Evolutionary conservation across 2,797 vertebrate species (phyloP).

Genomic region (Chaenodraco wilsoni): DNA sequence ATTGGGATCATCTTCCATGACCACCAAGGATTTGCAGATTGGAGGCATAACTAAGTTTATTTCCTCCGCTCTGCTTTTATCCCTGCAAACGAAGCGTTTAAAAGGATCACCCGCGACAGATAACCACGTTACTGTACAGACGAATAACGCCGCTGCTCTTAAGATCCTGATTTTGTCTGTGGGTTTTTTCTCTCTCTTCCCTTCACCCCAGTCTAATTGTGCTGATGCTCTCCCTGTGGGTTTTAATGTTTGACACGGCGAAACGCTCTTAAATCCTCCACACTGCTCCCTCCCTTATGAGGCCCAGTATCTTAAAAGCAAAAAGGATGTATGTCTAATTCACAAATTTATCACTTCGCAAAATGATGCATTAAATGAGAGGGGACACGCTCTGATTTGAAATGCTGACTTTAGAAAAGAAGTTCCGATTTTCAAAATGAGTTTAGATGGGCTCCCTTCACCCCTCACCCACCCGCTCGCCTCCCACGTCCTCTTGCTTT

Average conservation of each 20-base stretch:
- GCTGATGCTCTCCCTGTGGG: constrained; percentile 87
- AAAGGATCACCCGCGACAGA: constrained; percentile 88
- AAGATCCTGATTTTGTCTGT: constrained; percentile 84
- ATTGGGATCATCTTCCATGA: constrained; percentile 91
- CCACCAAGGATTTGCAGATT: constrained; percentile 90
- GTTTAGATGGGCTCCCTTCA: constrained; percentile 81
- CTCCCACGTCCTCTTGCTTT: constrained; percentile 79
- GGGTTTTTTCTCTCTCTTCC: constrained; percentile 73
- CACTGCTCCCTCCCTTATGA: constrained; percentile 81
- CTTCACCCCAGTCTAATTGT: constrained; percentile 85
- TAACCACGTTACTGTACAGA: constrained; percentile 87
- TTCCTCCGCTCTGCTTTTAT: constrained; percentile 88
- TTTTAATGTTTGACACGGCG: constrained; percentile 89
- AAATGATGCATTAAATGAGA: constrained; percentile 89
- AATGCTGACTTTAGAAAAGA: constrained; percentile 90
- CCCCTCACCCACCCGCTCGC: constrained; percentile 71
- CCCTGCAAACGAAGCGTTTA: constrained; percentile 88
- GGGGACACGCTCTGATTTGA: constrained; percentile 86
- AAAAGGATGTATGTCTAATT: constrained; percentile 89
- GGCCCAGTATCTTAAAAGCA: constrained; percentile 85
- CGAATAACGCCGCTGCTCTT: constrained; percentile 83
- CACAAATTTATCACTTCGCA: constrained; percentile 88
- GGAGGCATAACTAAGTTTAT: constrained; percentile 90
- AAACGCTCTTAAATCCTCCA: constrained; percentile 87
- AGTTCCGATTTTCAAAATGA: constrained; percentile 84